These are phyloP conservation scores for Calypte anna DNA, from an alignment of 2,113 vertebrate genomes.

Conservation along the genomic window DNA sequence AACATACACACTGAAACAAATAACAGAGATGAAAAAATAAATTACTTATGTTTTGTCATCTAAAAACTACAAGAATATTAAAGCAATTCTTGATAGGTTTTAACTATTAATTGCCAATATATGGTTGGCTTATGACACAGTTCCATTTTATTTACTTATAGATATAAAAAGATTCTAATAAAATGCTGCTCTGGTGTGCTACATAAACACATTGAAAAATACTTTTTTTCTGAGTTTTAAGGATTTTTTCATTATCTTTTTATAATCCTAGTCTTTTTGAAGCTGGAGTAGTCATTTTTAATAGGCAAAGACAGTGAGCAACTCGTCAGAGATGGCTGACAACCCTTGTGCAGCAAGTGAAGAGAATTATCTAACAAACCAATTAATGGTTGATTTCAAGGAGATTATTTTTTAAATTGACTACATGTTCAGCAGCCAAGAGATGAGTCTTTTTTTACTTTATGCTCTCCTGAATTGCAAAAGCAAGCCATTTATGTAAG, in stretches of 20 bases:
- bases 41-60: not conserved
- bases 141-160: not conserved
- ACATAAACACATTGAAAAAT: not conserved
- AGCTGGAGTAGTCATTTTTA: not conserved
- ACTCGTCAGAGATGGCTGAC: not conserved
- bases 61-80: not conserved
- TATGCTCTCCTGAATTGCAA: not conserved
- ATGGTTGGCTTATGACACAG: fast-evolving
- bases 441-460: not conserved
- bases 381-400: not conserved
- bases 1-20: not conserved
- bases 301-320: not conserved
- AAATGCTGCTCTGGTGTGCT: fast-evolving
- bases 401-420: not conserved
- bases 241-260: not conserved
- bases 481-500: not conserved
- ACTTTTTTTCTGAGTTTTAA: not conserved
- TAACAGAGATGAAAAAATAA: not conserved
- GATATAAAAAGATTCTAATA: not conserved
- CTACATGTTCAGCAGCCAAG: not conserved
- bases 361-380: not conserved
- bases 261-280: not conserved
- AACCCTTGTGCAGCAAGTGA: not conserved
- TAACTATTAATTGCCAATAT: not conserved
- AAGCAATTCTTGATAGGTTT: not conserved